Percentiles rank a stretch among this genome's conserved stretches.
Conservation (phyloP, 2,113 vertebrate genomes). For the Mirounga angustirostris region DNA sequence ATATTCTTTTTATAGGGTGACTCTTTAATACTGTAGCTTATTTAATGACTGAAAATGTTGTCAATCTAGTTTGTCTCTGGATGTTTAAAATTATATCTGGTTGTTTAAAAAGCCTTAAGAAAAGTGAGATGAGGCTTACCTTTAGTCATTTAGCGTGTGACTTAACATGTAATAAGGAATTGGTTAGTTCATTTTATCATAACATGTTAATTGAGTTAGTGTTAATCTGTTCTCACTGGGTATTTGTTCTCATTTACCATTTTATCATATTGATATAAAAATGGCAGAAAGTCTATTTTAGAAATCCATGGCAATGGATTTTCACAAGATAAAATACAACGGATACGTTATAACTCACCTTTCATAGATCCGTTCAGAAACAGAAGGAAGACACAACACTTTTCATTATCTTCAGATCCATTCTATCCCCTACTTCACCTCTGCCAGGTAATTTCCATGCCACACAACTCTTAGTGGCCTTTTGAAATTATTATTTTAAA, state of each 20-base stretch:
- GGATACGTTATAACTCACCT: not conserved
- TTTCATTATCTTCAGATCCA: not conserved
- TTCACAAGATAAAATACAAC: not conserved
- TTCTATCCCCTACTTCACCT: not conserved
- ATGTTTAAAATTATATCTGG: not conserved
- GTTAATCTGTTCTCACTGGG: not conserved
- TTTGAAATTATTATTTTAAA: slow-evolving; percentile 52
- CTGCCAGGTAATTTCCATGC: not conserved
- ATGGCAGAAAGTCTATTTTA: not conserved
- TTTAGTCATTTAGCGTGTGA: not conserved
- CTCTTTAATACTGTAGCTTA: not conserved
- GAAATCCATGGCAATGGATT: not conserved
- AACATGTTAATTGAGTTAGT: not conserved
- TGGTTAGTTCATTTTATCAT: not conserved
- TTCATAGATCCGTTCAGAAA: slow-evolving; percentile 1
- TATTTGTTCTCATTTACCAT: slow-evolving; percentile 8
- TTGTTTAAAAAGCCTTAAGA: not conserved
- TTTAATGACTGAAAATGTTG: not conserved
- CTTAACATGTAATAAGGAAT: not conserved
- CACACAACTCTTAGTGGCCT: not conserved
- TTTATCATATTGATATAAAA: not conserved
- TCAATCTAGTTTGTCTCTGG: not conserved
- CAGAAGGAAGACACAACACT: not conserved
- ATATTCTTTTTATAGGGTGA: not conserved
- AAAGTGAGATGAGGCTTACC: not conserved